These are phyloP conservation scores for Dromiciops gliroides DNA, from an alignment of 2,113 vertebrate species.

Conservation along the genomic window DNA sequence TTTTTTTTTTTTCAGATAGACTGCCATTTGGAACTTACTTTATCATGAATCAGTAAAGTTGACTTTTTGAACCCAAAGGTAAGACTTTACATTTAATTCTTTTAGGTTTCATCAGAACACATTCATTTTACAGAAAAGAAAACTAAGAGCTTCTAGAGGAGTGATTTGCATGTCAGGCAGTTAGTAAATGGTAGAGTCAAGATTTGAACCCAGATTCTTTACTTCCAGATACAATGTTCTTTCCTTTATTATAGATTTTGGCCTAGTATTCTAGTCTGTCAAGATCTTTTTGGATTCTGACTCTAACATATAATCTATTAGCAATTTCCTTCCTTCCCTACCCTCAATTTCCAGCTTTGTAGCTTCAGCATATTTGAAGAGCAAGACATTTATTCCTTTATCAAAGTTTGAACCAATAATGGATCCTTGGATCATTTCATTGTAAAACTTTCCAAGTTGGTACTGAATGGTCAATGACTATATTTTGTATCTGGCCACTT, in stretches of 20 bases:
- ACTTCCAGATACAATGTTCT: not conserved
- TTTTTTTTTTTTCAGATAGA: not conserved
- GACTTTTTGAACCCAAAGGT: not conserved
- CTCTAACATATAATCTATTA: not conserved
- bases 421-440: not conserved
- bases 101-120: not conserved
- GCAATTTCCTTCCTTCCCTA: not conserved
- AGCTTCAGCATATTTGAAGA: not conserved
- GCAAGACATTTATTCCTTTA: not conserved
- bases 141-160: not conserved
- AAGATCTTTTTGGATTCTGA: not conserved
- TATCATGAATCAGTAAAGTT: not conserved
- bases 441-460: not conserved
- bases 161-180: not conserved
- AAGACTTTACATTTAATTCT: not conserved
- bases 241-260: not conserved
- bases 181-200: not conserved
- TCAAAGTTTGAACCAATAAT: not conserved
- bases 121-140: not conserved
- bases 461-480: not conserved
- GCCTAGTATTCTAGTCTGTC: not conserved
- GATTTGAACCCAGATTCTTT: not conserved
- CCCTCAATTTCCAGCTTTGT: not conserved
- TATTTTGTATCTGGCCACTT: not conserved
- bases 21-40: not conserved